These are phyloP conservation scores for Synanthedon andrenaeformis DNA, from an alignment of 2,888 invertebrate genomes.

Conservation along the genomic window DNA sequence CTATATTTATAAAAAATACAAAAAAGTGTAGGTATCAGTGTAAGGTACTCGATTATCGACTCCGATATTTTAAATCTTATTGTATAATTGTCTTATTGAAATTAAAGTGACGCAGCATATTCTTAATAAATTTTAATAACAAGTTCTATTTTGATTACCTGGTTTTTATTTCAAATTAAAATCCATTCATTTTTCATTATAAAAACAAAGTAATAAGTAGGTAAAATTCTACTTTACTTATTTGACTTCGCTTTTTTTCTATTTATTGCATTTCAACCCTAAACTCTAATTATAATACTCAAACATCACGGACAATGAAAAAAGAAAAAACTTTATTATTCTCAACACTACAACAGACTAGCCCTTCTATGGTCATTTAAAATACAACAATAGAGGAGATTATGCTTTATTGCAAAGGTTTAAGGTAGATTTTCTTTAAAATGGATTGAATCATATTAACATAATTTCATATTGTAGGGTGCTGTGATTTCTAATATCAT, in stretches of 20 bases:
- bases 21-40: too few relatives aligned
- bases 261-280: neutral
- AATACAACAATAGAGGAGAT: neutral
- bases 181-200: too few relatives aligned
- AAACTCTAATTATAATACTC: neutral
- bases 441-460: constrained; percentile 26
- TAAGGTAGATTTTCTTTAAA: neutral
- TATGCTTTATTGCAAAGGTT: neutral
- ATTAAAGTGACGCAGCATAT: too few relatives aligned
- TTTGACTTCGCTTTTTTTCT: neutral
- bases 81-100: too few relatives aligned
- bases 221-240: neutral
- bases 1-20: too few relatives aligned
- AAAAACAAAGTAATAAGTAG: too few relatives aligned
- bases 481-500: constrained; percentile 55
- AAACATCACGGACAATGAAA: neutral
- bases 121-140: too few relatives aligned
- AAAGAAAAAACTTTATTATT: neutral
- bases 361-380: neutral
- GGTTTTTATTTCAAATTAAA: too few relatives aligned
- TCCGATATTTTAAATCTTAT: too few relatives aligned
- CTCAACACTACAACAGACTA: neutral
- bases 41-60: too few relatives aligned
- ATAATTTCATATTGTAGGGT: constrained; percentile 63
- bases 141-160: too few relatives aligned